Conservation (phyloP, 2,797 vertebrate genomes). For the Cygnus olor region DNA sequence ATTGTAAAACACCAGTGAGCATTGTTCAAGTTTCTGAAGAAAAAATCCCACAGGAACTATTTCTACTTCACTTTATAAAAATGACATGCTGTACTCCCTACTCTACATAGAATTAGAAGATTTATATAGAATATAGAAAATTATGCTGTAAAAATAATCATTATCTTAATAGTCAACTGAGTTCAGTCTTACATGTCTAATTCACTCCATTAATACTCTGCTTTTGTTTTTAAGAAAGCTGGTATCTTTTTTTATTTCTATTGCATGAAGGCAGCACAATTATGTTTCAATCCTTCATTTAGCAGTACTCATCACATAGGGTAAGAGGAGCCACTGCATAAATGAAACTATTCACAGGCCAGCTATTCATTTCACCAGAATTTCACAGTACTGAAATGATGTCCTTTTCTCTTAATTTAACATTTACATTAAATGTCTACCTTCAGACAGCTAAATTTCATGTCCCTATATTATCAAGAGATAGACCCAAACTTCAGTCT, state of each 20-base stretch:
- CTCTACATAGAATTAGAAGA: neutral
- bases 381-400: neutral
- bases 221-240: neutral
- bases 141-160: neutral
- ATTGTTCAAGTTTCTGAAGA: neutral
- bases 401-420: neutral
- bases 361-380: neutral
- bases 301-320: neutral
- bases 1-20: neutral
- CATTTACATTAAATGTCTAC: accelerated
- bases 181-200: neutral
- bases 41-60: neutral
- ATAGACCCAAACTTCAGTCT: neutral
- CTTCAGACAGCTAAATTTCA: neutral
- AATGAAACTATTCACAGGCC: neutral
- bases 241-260: neutral
- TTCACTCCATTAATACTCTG: neutral
- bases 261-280: neutral
- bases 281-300: neutral
- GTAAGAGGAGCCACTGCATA: neutral
- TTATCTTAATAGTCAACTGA: neutral
- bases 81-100: neutral
- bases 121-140: neutral
- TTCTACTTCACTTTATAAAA: neutral
- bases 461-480: neutral